Evolutionary conservation across 2,888 invertebrate genomes (phyloP).

Genomic region (Pammene aurita): DNA sequence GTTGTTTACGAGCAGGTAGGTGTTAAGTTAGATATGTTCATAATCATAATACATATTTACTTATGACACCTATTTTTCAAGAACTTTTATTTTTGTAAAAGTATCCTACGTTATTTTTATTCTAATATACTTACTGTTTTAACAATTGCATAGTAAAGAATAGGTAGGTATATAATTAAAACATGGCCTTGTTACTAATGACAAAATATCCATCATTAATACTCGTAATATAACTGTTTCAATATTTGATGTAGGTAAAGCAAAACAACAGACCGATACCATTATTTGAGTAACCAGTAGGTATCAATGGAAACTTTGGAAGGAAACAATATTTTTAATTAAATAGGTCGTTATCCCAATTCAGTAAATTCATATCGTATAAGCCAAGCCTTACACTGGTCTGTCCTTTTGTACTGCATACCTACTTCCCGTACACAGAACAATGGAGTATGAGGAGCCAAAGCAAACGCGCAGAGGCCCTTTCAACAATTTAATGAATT

Average conservation of each 20-base stretch:
- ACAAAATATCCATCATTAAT: slow-evolving; percentile 14
- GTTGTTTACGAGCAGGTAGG: too few relatives aligned
- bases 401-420: too few relatives aligned
- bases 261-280: slow-evolving; percentile 21
- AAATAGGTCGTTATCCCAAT: slow-evolving; percentile 2
- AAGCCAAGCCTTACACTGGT: too few relatives aligned
- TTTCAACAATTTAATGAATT: too few relatives aligned
- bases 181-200: slow-evolving; percentile 1
- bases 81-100: too few relatives aligned
- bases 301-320: slow-evolving; percentile 22
- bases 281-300: slow-evolving; percentile 20
- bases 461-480: too few relatives aligned
- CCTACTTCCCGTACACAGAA: too few relatives aligned
- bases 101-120: neutral
- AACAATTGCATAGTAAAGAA: neutral
- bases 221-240: neutral
- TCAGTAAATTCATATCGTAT: too few relatives aligned
- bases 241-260: slow-evolving; percentile 14
- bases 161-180: neutral
- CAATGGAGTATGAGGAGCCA: too few relatives aligned
- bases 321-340: slow-evolving; percentile 18
- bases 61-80: too few relatives aligned
- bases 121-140: neutral
- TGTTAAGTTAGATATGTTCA: too few relatives aligned
- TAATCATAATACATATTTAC: too few relatives aligned